These are phyloP conservation scores for Lasioglossum figueresi DNA, from an alignment of 2,888 invertebrate species.

Conservation along the genomic window DNA sequence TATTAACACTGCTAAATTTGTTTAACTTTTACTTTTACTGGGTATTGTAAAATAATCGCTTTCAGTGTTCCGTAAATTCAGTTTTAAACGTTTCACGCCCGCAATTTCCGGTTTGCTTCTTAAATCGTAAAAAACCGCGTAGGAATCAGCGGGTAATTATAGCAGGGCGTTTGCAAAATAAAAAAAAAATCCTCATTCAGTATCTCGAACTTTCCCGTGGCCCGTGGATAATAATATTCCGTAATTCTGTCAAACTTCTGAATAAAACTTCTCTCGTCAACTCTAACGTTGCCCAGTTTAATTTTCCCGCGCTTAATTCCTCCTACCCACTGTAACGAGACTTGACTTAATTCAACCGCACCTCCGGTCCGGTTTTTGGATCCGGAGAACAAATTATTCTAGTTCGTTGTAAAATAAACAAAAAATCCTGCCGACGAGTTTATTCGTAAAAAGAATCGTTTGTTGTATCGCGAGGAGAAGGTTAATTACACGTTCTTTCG, in stretches of 20 bases:
- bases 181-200: background rate
- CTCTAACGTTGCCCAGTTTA: constrained; percentile 16
- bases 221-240: background rate
- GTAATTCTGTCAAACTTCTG: background rate
- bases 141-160: background rate
- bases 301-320: constrained; percentile 29
- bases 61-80: background rate
- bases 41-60: background rate
- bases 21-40: background rate
- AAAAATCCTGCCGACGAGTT: background rate
- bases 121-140: background rate
- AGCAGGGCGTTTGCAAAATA: background rate
- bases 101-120: background rate
- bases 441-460: background rate
- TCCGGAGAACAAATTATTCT: background rate
- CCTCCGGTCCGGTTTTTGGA: background rate
- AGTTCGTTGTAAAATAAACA: background rate
- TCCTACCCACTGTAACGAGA: background rate
- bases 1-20: too few species aligned
- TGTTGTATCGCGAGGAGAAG: background rate
- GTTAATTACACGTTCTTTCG: background rate
- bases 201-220: background rate
- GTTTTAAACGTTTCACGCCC: background rate
- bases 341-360: constrained; percentile 25
- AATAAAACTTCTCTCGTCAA: background rate